Evolutionary conservation across 1,140 invertebrate species (phyloP), one percentile per base, ranked within the genome.

Genomic region (Bombus confusus): DNA sequence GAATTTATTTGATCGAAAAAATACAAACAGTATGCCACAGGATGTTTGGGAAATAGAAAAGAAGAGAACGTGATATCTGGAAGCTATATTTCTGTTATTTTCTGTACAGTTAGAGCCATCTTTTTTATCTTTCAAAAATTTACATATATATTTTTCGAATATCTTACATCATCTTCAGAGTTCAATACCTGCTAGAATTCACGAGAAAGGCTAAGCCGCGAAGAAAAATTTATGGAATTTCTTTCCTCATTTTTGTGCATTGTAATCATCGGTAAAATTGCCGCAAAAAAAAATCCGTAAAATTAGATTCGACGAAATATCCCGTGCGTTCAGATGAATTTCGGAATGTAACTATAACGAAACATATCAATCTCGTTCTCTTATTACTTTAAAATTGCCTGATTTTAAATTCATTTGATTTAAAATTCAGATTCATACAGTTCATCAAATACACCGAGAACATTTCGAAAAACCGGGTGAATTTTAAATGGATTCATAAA

Each of bases 21-120:
- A 2, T 52, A 22, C 6, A 8, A 52, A 52, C 47, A 52, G 18
- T 6, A 18, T 18, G 18, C 22, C 18, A 8, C 5, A 52, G 47
- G 0, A 2, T 22, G 18, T 22, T 52, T 22, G 47, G 1, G 5
- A 52, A 52, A 22, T 52, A 22, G 47, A 5, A 28, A 10, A 59
- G 9, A 28, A n/a, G 28, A 13, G 1, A n/a, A 12, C 28, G 4
- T 13, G 28, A 10, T 4, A 5, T 15, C 13, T 31, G 18, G 0
- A 15, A 66, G 2, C 13, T 31, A 31, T 15, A 31, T 31, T 31
- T 15, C n/a, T 1, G 18, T 66, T 66, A 64, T 4, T 64, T 59
- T 28, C 25, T 10, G 0, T n/a, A 3, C 9, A 62, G 3, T 8
- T n/a, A 2, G 3, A n/a, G 10, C 4, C 12, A 62, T 2, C 0